Evolutionary conservation across 2,113 vertebrate genomes (phyloP), one percentile per base, ranked within the genome.

Genomic region (Eulemur rufifrons): DNA sequence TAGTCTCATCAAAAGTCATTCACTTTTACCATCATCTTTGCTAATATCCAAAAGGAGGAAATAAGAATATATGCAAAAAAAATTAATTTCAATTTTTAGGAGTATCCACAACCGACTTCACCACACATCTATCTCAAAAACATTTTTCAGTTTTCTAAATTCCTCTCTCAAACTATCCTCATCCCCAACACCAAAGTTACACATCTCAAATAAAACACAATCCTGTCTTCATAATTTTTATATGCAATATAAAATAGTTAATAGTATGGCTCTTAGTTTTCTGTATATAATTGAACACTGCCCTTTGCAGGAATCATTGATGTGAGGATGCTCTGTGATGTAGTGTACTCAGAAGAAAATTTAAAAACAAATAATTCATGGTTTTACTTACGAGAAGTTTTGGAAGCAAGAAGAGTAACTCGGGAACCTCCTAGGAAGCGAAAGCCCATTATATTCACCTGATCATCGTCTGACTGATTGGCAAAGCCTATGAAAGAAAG

Each of bases 341-440:
- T 13, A 29, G 6, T 23, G 18, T 39, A 29, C 47, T 91, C 39
- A 66, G 32, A 0, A 71, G 45, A 87, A 77, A 39, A 77, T 29
- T 39, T 81, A 34, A 89, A 90, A 84, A 89, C 50, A 27, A 85
- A 1, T 45, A 63, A 73, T 18, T 77, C 27, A 54, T 11, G 9
- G 3, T 2, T 92, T 91, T 91, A 99, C 99, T 99, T 98, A 99
- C 99, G 99, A 96, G 99, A 99, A 39, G 99, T 99, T 99, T 99
- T 99, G 59, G 99, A 99, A 96, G 99, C 99, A 96, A 99, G 98
- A 95, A 99, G 98, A 27, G 99, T 99, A 66, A 99, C 99, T 95
- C 97, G 99, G 93, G 99, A 98, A 61, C 99, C 99, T 34, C 99
- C 98, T 93, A 99, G 98, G 98, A 99, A 99, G 87, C 99, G 99